phyloP scores from a whole-genome alignment of 2,888 invertebrate genomes.

The Apamea anceps region DNA sequence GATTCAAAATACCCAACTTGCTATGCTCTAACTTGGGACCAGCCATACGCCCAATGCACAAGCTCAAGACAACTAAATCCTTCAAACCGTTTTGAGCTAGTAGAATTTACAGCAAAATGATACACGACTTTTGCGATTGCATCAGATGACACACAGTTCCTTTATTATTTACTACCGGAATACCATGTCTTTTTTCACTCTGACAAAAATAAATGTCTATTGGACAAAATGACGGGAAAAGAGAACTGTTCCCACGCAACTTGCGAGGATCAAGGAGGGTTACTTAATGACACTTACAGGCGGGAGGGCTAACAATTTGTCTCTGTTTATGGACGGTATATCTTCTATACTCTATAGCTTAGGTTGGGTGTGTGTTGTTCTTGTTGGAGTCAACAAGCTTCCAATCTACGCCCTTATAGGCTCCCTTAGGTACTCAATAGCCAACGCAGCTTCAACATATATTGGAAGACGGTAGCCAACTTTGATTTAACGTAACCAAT shows the following conservation, averaged over 20 bases:
- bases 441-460: not conserved
- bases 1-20: not conserved
- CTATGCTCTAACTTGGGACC: not conserved
- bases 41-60: not conserved
- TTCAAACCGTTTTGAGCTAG: not conserved
- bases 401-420: slow-evolving; percentile 1
- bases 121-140: not conserved
- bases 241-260: slow-evolving; percentile 58
- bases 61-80: not conserved
- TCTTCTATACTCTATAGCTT: slow-evolving; percentile 10
- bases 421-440: not conserved
- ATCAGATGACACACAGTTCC: slow-evolving; percentile 5
- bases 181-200: slow-evolving; percentile 18
- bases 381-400: slow-evolving; percentile 26
- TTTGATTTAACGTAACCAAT: not conserved
- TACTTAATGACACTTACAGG: slow-evolving; percentile 59
- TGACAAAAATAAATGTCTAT: slow-evolving; percentile 44
- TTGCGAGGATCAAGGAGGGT: slow-evolving; percentile 59
- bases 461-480: slow-evolving; percentile 6
- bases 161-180: slow-evolving; percentile 36
- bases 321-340: slow-evolving; percentile 31
- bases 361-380: not conserved
- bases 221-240: slow-evolving; percentile 47
- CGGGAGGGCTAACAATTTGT: slow-evolving; percentile 51
- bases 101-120: not conserved